Evolutionary conservation across 2,113 vertebrate genomes (phyloP), one percentile per base, ranked within the genome.

Genomic region (Chauna torquata): DNA sequence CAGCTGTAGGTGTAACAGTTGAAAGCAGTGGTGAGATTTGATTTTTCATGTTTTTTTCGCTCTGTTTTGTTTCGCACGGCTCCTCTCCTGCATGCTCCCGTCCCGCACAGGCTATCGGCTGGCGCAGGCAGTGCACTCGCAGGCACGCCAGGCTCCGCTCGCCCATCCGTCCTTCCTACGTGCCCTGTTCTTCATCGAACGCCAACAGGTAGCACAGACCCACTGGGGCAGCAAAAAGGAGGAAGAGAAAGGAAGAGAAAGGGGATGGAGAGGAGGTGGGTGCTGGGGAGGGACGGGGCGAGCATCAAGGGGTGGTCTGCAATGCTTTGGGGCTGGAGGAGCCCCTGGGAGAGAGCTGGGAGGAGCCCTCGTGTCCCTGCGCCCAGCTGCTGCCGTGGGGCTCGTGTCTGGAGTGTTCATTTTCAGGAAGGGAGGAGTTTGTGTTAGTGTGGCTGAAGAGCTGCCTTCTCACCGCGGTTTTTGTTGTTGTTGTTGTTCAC

Each of bases 61-160:
- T 36, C 42, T 18, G 20, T 40, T 61, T 68, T 36, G 38, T 40
- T 57, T 64, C 58, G n/a, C 18, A 0, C 16, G 8, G 20, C 32
- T 69, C 27, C 22, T 15, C 22, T 68, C 12, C 36, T 24, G 13
- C 19, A 50, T 24, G 55, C 8, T 68, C 61, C 55, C 15, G 4
- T 34, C 22, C 47, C 36, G 8, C 30, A 52, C 7, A 59, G 45
- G 47, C 44, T 8, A 30, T 9, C 5, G 20, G 32, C 18, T 1
- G 1, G 12, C 3, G 19, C 30, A 49, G 36, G 27, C 40, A 12
- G 23, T 3, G 13, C 3, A 1, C 38, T 58, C 57, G 1, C 11
- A 11, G 55, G 65, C 44, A 58, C 1, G 0, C 13, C 3, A 3
- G 0, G 2, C 9, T 42, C 24, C 52, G 40, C 36, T 58, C 13